Evolutionary conservation across 1,140 invertebrate genomes (phyloP).

Genomic region (Steinernema feltiae): DNA sequence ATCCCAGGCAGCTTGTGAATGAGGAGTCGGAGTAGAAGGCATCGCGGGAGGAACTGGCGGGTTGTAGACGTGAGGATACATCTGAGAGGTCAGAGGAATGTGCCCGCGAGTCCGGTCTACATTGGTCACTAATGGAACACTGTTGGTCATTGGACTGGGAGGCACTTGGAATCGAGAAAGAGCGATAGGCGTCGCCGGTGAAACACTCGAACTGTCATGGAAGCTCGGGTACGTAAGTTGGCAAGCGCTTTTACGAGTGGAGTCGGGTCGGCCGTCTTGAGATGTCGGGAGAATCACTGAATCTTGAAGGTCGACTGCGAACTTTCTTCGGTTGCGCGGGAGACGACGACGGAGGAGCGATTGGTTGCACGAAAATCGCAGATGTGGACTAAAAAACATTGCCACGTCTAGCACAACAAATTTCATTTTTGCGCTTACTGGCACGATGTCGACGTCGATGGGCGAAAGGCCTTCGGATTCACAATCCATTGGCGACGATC

Average conservation of each 20-base stretch:
- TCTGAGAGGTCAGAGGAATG: not conserved
- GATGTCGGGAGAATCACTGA: slow-evolving; percentile 3
- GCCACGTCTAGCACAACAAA: not conserved
- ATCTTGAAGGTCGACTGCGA: not conserved
- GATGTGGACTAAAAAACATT: not conserved
- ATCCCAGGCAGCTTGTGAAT: not conserved
- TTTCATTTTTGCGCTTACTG: not conserved
- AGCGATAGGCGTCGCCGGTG: not conserved
- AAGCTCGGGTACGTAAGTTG: not conserved
- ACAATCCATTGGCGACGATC: not conserved
- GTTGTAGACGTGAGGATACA: not conserved
- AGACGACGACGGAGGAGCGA: not conserved
- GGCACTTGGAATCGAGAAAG: not conserved
- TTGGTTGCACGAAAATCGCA: not conserved
- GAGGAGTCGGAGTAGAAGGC: not conserved
- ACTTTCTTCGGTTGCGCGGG: not conserved
- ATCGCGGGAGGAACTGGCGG: not conserved
- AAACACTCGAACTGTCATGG: not conserved
- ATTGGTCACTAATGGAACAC: too few relatives aligned
- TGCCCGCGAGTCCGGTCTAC: not conserved
- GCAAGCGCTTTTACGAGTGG: not conserved
- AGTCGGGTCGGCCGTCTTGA: not conserved
- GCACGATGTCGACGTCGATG: not conserved
- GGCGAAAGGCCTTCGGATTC: not conserved
- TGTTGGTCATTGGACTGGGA: not conserved